phyloP scores from a whole-genome alignment of 2,888 invertebrate species.

The Plutella xylostella region DNA sequence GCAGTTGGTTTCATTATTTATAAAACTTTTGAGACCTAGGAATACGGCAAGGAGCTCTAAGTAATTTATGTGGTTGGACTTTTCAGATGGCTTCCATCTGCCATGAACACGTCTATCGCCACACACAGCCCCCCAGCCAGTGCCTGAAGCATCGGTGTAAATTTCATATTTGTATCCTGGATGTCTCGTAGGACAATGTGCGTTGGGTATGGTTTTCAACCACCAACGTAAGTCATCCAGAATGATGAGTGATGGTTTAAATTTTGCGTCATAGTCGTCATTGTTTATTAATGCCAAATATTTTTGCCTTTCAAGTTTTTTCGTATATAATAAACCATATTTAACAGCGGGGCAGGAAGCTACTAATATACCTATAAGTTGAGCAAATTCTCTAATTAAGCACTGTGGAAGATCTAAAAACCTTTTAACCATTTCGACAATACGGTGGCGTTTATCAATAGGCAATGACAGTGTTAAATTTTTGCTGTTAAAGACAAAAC shows the following conservation, averaged over 20 bases:
- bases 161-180: not conserved
- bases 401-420: not conserved
- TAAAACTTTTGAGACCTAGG: constrained; percentile 6
- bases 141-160: constrained; percentile 1
- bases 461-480: not conserved
- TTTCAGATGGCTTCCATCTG: constrained; percentile 1
- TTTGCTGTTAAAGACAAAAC: not conserved
- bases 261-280: constrained; percentile 1
- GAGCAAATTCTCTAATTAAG: constrained; percentile 2
- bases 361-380: not conserved
- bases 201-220: not conserved
- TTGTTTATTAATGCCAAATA: not conserved
- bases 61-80: constrained; percentile 2
- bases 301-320: constrained; percentile 2
- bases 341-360: not conserved
- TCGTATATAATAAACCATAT: constrained; percentile 5
- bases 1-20: not conserved
- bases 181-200: not conserved
- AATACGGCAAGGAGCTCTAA: constrained; percentile 6
- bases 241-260: not conserved
- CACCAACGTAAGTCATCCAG: not conserved
- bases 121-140: constrained; percentile 1
- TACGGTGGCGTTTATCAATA: not conserved
- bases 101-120: not conserved
- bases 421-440: not conserved